These are phyloP conservation scores for Sardina pilchardus DNA, from an alignment of 2,113 vertebrate genomes.

Conservation along the genomic window DNA sequence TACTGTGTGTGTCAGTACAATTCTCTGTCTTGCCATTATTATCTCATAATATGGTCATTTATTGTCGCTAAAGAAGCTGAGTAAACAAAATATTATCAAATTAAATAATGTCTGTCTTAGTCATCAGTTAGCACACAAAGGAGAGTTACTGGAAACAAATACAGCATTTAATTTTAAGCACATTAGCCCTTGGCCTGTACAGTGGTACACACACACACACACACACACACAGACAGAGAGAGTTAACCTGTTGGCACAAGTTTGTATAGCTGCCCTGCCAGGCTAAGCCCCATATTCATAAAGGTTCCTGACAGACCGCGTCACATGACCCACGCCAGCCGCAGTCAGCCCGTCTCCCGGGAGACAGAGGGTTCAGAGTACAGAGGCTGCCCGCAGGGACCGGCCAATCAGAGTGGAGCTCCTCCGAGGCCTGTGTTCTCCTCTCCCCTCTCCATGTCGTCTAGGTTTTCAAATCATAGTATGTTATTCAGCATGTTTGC, in stretches of 20 bases:
- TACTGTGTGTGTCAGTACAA: not conserved
- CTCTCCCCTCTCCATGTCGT: constrained; percentile 24
- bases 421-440: constrained; percentile 10
- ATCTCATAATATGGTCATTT: not conserved
- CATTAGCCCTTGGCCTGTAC: not conserved
- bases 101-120: not conserved
- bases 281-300: constrained; percentile 5
- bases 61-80: not conserved
- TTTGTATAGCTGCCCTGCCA: not conserved
- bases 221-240: not conserved
- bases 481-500: constrained; percentile 36
- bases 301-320: constrained; percentile 15
- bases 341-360: constrained; percentile 42
- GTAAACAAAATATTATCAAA: not conserved
- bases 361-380: constrained; percentile 37
- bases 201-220: not conserved
- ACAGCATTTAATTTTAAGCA: not conserved
- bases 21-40: not conserved
- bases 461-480: constrained; percentile 27
- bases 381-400: not conserved
- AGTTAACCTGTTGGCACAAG: constrained; percentile 1
- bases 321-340: constrained; percentile 42
- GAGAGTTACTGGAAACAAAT: not conserved
- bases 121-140: not conserved
- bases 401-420: constrained; percentile 24